Conservation (phyloP, 2,797 vertebrate species). For the Delichon dasypus region DNA sequence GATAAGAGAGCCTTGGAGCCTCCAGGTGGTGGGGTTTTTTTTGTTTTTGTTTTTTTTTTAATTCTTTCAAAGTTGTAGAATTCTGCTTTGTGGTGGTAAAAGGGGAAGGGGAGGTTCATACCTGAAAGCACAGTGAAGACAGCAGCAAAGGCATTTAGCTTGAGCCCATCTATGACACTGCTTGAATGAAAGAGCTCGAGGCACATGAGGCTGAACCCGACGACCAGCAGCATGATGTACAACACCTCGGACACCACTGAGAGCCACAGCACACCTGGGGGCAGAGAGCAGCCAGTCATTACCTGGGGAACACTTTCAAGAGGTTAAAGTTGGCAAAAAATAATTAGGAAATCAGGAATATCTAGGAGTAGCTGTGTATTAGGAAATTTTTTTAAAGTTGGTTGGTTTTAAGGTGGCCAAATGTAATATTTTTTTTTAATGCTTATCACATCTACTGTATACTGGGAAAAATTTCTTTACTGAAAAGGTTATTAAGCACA, state of each 20-base stretch:
- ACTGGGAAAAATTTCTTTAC: not conserved
- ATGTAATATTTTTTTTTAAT: not conserved
- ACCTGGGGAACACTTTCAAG: not conserved
- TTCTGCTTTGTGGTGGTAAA: not conserved
- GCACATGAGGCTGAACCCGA: conserved; percentile 98
- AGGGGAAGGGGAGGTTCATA: conserved; percentile 57
- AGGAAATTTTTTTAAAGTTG: accelerated
- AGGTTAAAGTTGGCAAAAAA: not conserved
- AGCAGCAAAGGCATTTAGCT: conserved; percentile 95
- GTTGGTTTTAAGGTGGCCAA: accelerated
- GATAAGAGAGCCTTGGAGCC: not conserved
- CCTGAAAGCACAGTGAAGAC: conserved; percentile 97
- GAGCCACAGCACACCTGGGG: conserved; percentile 92
- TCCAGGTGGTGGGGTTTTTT: accelerated
- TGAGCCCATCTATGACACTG: conserved; percentile 94
- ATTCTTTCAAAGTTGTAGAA: not conserved
- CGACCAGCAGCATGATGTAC: conserved; percentile 93
- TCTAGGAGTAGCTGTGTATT: not conserved
- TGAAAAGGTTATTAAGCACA: not conserved
- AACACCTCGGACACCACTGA: conserved; percentile 95
- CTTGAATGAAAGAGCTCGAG: conserved; percentile 95
- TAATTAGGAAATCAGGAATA: not conserved
- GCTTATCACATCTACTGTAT: not conserved
- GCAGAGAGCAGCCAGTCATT: not conserved
- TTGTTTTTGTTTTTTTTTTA: not conserved